Conservation (phyloP, 23 tunicate genomes). For the Halocynthia roretzi region DNA sequence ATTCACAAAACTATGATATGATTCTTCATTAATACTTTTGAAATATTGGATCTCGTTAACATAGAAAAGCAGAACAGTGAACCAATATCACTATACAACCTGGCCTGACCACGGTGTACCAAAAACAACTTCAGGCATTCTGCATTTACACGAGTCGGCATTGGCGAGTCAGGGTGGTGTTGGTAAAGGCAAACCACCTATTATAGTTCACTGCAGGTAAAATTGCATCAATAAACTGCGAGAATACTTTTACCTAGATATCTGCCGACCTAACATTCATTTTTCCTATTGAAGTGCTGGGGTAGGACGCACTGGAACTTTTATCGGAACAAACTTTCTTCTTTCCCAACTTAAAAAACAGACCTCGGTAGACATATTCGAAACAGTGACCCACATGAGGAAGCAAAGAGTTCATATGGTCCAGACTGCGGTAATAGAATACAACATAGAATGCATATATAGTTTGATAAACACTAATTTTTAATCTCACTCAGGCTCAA, state of each 20-base stretch:
- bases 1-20: too few relatives aligned
- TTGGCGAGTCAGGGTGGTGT: constrained; percentile 12
- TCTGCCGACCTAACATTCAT: neutral
- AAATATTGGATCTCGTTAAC: too few relatives aligned
- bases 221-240: neutral
- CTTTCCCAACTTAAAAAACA: constrained; percentile 22
- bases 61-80: neutral
- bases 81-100: constrained; percentile 16
- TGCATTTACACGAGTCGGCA: constrained; percentile 5
- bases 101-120: constrained; percentile 51
- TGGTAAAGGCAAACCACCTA: constrained; percentile 15
- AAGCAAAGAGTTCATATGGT: constrained; percentile 52
- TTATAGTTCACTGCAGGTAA: constrained; percentile 45
- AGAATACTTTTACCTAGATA: neutral
- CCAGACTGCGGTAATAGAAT: constrained; percentile 25
- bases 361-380: constrained; percentile 23
- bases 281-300: constrained; percentile 47
- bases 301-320: constrained; percentile 64
- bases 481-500: too few relatives aligned
- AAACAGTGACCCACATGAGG: constrained; percentile 34
- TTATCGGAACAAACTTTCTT: constrained; percentile 38
- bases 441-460: too few relatives aligned
- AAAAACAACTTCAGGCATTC: constrained; percentile 1
- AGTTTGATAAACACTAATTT: too few relatives aligned
- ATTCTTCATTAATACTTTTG: too few relatives aligned